Conservation (phyloP, 2,113 vertebrate species). For the Podarcis muralis region DNA sequence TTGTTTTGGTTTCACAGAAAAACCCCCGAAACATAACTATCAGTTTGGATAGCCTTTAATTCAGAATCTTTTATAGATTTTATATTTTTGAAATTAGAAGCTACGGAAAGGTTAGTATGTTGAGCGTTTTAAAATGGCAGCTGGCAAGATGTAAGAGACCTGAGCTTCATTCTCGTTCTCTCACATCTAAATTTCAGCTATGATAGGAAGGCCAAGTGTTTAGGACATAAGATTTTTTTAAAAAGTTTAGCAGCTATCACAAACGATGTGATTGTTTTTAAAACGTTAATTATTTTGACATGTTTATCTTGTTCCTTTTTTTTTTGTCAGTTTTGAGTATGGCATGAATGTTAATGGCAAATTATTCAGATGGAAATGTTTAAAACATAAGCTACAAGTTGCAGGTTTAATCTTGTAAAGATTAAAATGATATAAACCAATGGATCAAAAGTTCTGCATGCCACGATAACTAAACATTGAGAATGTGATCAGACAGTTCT, state of each 20-base stretch:
- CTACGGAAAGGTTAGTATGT: neutral
- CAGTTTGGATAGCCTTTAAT: neutral
- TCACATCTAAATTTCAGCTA: neutral
- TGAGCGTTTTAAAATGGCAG: neutral
- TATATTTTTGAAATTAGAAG: neutral
- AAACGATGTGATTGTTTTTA: constrained; percentile 15
- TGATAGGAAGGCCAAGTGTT: neutral
- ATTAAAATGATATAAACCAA: neutral
- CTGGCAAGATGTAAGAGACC: neutral
- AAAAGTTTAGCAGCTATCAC: neutral
- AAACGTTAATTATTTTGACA: constrained; percentile 43
- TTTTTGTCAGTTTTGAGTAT: constrained; percentile 15
- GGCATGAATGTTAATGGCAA: neutral
- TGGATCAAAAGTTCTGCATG: no score
- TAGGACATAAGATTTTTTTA: constrained; percentile 27
- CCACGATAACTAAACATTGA: no score
- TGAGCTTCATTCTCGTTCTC: neutral
- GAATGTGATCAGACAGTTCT: no score
- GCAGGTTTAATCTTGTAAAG: neutral
- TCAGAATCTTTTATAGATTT: neutral
- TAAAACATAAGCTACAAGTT: no score
- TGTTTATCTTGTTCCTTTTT: neutral
- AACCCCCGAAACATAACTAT: neutral
- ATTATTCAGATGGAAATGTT: neutral
- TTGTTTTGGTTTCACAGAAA: constrained; percentile 25